Conservation (phyloP, 2,888 invertebrate species). For the Drosophila phalerata region DNA sequence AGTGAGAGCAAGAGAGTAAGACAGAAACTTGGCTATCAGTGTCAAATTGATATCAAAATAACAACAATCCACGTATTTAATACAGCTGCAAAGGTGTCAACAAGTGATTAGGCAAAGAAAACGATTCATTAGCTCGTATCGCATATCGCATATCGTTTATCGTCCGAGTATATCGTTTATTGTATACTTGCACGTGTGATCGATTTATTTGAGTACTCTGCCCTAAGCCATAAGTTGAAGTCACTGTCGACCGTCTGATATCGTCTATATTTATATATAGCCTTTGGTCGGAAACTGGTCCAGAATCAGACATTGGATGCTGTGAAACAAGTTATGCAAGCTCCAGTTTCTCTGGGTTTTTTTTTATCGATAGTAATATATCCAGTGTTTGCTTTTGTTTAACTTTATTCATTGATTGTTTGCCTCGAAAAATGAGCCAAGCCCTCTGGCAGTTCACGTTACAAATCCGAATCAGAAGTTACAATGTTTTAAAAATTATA, state of each 20-base stretch:
- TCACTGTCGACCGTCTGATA: background rate
- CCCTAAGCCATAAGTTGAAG: slow-evolving; percentile 1
- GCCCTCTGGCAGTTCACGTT: background rate
- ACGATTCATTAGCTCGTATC: slow-evolving; percentile 3
- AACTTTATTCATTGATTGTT: slow-evolving; percentile 13
- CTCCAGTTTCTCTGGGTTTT: slow-evolving; percentile 48
- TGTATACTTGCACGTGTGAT: slow-evolving; percentile 45
- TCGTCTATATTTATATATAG: slow-evolving; percentile 4
- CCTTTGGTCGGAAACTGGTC: slow-evolving; percentile 31
- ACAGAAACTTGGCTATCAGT: slow-evolving; percentile 1
- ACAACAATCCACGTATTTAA: slow-evolving; percentile 15
- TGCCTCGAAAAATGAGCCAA: slow-evolving; percentile 1
- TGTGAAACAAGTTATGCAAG: slow-evolving; percentile 62
- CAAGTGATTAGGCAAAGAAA: slow-evolving; percentile 2
- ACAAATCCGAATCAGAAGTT: background rate
- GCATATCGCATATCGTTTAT: slow-evolving; percentile 8
- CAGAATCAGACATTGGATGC: slow-evolving; percentile 22
- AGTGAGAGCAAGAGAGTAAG: background rate
- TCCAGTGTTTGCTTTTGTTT: slow-evolving; percentile 7
- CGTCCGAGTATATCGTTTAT: background rate
- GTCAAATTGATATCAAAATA: slow-evolving; percentile 12
- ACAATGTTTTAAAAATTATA: background rate
- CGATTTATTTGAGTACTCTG: slow-evolving; percentile 7
- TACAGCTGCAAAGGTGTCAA: slow-evolving; percentile 7
- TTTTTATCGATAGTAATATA: slow-evolving; percentile 32